These are phyloP conservation scores for Stegophylla sp. DNA, from an alignment of 2,888 invertebrate species.

Conservation along the genomic window DNA sequence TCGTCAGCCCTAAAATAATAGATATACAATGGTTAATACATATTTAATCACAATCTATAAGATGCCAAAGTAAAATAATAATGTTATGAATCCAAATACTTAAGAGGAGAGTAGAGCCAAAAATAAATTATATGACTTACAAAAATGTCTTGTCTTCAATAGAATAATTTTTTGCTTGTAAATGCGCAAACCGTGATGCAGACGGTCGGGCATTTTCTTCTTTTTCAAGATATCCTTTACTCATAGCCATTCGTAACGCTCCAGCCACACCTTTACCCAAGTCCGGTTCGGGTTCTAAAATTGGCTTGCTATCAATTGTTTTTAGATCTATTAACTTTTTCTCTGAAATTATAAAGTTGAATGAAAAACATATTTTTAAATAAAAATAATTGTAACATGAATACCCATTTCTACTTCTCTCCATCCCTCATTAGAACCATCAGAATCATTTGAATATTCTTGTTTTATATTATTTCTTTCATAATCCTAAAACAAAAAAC, in stretches of 20 bases:
- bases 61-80: neutral
- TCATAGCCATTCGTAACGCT: slow-evolving; percentile 86
- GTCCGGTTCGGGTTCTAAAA: slow-evolving; percentile 90
- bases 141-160: slow-evolving; percentile 80
- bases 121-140: slow-evolving; percentile 64
- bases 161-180: slow-evolving; percentile 81
- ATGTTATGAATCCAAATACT: neutral
- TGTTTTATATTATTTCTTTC: slow-evolving; percentile 64
- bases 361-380: neutral
- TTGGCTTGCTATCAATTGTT: slow-evolving; percentile 71
- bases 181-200: slow-evolving; percentile 75
- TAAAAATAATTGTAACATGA: no score
- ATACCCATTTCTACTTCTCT: slow-evolving; percentile 77
- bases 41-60: neutral
- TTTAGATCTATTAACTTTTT: slow-evolving; percentile 66
- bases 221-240: slow-evolving; percentile 91
- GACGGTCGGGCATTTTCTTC: slow-evolving; percentile 77
- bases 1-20: slow-evolving; percentile 71
- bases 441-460: slow-evolving; percentile 39
- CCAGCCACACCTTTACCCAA: slow-evolving; percentile 90
- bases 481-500: slow-evolving; percentile 66
- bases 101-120: neutral
- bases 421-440: slow-evolving; percentile 74
- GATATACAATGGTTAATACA: neutral
- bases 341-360: slow-evolving; percentile 62